Base-by-base conservation (phyloP, 1,140 invertebrate genomes). In the Lithobius niger region DNA sequence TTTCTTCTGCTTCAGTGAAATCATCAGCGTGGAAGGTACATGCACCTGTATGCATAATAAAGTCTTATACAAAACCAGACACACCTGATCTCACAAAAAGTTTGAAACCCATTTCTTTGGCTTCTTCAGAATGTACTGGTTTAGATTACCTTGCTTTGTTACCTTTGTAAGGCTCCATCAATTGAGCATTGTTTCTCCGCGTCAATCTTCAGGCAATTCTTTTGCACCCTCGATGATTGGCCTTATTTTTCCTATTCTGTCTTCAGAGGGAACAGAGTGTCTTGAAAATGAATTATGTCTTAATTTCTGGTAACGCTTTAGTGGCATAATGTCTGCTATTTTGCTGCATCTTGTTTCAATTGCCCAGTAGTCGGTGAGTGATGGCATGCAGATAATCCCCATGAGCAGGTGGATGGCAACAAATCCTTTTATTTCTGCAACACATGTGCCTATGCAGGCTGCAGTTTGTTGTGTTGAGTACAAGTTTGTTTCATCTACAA, bases 91-190 rank as follows among this genome's bases (percentile, higher is more conserved):
- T 54, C 18, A 66, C 62, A 59, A 65, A 72, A 55, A 72, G 61
- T 62, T 71, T 74, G 13, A 69, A 69, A 10, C 70, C 63, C 67
- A 69, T 57, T 73, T 74, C 53, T 67, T 61, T 10, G 72, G 69
- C 52, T 71, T 71, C 25, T 65, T 58, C 26, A 61, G 65, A 44
- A 65, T 52, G 57, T 74, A 73, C 57, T 73, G 70, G 59, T n/a
- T 10, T n/a, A 36, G 31, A 36, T 36, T n/a, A 10, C 31, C 31
- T n/a, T 10, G 31, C 31, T 36, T 36, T 36, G 10, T 36, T 10
- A 36, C 31, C n/a, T n/a, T 36, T 36, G 10, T 36, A 36, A 10
- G 31, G 10, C 10, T 10, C n/a, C 31, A 36, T 36, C 31, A 36
- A 10, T 10, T 36, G 10, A 36, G 10, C 31, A 10, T 10, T 36